Evolutionary conservation across 2,797 vertebrate genomes (phyloP), one percentile per base, ranked within the genome.

Genomic region (Manis javanica): DNA sequence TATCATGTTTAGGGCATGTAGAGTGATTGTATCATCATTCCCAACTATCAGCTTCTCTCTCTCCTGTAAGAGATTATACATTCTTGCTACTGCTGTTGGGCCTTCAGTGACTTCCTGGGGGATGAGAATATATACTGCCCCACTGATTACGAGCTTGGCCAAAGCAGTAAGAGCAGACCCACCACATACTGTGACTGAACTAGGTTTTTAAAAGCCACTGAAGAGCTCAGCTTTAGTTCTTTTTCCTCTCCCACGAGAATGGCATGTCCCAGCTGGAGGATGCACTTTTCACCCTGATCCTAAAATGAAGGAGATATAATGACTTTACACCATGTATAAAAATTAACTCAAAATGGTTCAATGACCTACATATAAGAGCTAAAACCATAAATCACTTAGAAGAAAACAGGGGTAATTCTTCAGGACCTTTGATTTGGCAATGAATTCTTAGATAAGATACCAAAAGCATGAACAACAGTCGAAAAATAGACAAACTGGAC

Each of bases 261-360:
- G 29, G 24, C 6, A 8, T 31, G 13, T 34, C 34, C 61, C 26
- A 31, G n/a, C 4, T 15, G 9, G 61, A 89, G 8, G 7, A 18
- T 16, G 16, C 3, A 26, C 18, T 7, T 77, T 89, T 71, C 29
- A 14, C 39, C 15, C 39, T 0, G 3, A 55, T 51, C 53, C 16
- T 55, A 8, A 14, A 71, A 72, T 49, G 6, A 31, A 55, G 69
- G 26, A 69, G 23, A 46, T 26, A 55, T 26, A 24, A 12, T 68
- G 53, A 85, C 53, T 57, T 87, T 71, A 64, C 8, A 55, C 31
- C 23, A n/a, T 24, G 7, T 12, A n/a, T 19, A 59, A 88, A 88
- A 88, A 46, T 74, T n/a, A 87, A 86, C 24, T 78, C 21, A 64
- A 37, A 91, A 57, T 63, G 15, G 42, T n/a, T 14, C 79, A 55